Evolutionary conservation across 2,113 vertebrate species (phyloP), one percentile per base, ranked within the genome.

Genomic region (Lycaon pictus): DNA sequence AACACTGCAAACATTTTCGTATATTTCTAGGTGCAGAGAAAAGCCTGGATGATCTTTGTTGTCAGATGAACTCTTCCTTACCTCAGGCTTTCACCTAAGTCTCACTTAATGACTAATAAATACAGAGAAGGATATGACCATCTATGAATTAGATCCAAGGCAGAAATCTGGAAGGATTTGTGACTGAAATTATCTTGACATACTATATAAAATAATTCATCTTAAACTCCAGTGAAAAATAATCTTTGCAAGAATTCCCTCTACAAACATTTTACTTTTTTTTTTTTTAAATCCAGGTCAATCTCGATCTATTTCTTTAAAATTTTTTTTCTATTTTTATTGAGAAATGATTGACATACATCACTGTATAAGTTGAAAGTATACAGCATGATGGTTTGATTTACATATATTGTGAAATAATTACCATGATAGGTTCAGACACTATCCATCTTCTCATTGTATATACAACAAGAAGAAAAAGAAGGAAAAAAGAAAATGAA

Each of bases 131-230:
- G n/a, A 43, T 82, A 35, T 86, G 76, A 12, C 15, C 23, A 67
- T 51, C 43, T 5, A 86, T 37, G 17, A 74, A 13, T 79, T 55
- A 43, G 56, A 80, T 56, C 35, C 17, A 96, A 90, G 25, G 55
- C 27, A 88, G 92, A 93, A 71, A 35, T 83, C n/a, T 69, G 80
- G 25, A 90, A 90, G 72, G 8, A 58, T 97, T 76, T 60, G 23
- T 89, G 51, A 58, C 58, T 48, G 58, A 86, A 74, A 53, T 79
- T 94, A 72, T 85, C 13, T 32, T 96, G 74, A 74, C 67, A 27
- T 65, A 62, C 43, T 67, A 55, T 62, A 32, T 22, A 96, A 97
- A 92, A 72, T 71, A 72, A 37, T 88, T 84, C 58, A 84, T 79
- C 16, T 53, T 58, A 92, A 74, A 62, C 23, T 20, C 58, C 13